A percentile compares a stretch with the other conserved stretches of the same genome.
Evolutionary conservation across 2,113 vertebrate species (phyloP).

Genomic region (Caloenas nicobarica): DNA sequence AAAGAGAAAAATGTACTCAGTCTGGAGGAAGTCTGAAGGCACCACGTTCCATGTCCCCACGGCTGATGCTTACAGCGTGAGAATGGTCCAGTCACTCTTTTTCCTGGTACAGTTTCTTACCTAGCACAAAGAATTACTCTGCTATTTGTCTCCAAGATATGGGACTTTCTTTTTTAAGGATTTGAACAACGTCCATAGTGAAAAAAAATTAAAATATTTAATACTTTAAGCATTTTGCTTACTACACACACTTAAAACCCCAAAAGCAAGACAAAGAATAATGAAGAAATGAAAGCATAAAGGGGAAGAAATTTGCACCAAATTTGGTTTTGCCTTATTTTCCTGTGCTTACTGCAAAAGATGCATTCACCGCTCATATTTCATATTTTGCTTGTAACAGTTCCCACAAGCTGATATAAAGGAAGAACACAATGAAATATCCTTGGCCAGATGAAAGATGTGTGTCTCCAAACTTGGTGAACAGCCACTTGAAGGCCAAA

Average conservation of each 20-base stretch:
- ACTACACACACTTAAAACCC: neutral
- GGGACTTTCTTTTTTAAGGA: neutral
- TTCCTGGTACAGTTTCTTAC: neutral
- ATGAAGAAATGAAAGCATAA: neutral
- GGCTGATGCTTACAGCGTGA: neutral
- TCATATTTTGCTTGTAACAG: neutral
- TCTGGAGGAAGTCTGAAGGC: neutral
- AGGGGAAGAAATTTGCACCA: neutral
- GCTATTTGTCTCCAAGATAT: neutral
- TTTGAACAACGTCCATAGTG: neutral
- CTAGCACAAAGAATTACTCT: neutral
- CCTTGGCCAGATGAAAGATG: neutral
- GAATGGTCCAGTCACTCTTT: neutral
- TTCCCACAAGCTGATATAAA: neutral
- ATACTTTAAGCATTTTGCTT: neutral
- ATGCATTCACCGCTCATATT: neutral
- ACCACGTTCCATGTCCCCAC: neutral
- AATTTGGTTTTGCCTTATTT: neutral
- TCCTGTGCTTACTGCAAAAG: neutral
- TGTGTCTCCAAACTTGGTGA: neutral
- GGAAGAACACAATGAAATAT: neutral
- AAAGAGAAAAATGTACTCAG: slow-evolving; percentile 28
- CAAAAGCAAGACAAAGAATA: neutral
- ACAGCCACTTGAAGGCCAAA: neutral
- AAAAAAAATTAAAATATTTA: neutral